A percentile compares a stretch with the other conserved stretches of the same genome.
Conservation (phyloP, 2,113 vertebrate genomes). For the Piprites chloris region DNA sequence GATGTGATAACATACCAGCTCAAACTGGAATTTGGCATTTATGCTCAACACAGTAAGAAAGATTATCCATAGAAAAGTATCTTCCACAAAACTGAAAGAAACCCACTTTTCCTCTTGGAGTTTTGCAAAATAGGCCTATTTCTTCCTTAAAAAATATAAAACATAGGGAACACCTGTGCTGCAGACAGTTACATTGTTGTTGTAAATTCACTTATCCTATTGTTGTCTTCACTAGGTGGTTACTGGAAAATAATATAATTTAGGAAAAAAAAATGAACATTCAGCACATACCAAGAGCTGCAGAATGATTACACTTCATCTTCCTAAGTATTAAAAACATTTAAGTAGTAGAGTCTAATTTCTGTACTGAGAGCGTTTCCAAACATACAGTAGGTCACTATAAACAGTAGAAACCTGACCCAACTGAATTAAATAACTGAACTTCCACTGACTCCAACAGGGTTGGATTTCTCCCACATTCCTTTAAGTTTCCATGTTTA, state of each 20-base stretch:
- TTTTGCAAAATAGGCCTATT: neutral
- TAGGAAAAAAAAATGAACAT: neutral
- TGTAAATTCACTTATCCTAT: neutral
- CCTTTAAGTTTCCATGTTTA: neutral
- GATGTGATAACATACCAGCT: neutral
- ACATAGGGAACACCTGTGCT: neutral
- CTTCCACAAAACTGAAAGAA: neutral
- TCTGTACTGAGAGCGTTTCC: neutral
- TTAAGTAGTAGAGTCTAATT: neutral
- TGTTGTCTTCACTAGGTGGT: neutral
- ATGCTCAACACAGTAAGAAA: neutral
- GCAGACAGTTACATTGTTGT: neutral
- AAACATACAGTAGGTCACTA: neutral
- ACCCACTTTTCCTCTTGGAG: neutral
- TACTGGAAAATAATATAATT: neutral
- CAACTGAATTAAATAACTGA: neutral
- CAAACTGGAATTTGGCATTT: slow-evolving; percentile 2
- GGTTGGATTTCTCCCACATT: neutral
- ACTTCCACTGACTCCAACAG: neutral
- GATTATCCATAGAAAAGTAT: neutral
- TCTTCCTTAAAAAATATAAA: neutral
- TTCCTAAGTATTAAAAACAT: neutral
- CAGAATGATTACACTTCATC: neutral
- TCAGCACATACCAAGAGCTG: neutral
- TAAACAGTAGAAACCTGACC: neutral